Evolutionary conservation across 2,113 vertebrate genomes (phyloP), one percentile per base, ranked within the genome.

Genomic region (Pterocles orientalis): DNA sequence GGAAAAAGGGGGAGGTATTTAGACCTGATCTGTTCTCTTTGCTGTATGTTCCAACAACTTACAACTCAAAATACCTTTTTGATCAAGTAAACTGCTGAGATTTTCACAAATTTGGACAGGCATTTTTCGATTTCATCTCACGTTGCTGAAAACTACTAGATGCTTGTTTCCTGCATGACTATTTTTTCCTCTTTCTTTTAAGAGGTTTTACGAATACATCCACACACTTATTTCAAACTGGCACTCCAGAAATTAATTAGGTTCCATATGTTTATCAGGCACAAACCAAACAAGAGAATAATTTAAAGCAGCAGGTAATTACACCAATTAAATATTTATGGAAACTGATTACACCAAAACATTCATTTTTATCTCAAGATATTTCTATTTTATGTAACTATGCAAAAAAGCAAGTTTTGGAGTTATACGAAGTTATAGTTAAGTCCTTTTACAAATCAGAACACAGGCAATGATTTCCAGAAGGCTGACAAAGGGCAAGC

Each of bases 261-360:
- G 93, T 91, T 94, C 96, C 31, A 36, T 90, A 96, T 93, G 97
- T 97, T 92, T 88, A 92, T 93, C 91, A 95, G 92, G 88, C 85
- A 90, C 34, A 78, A 95, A 62, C 48, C 82, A 78, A 31, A 53
- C 72, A 95, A 78, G 78, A 89, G 92, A 97, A 97, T 97, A 90
- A 96, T 80, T 97, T 95, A 76, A 97, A 76, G 54, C 84, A 96
- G 95, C 92, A 95, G 90, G 95, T 97, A 98, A 98, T 95, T 91
- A 94, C 65, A 92, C 88, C 95, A 88, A 82, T 97, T 88, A 98
- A 98, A 97, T 97, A 98, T 97, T 98, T 97, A 97, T 97, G 89
- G 61, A 72, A 84, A 80, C 72, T 92, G 94, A 95, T 98, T 98
- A 95, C 51, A 91, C 64, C 79, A 96, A 97, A 94, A 70, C 80